Evolutionary conservation across 1,140 invertebrate species (phyloP), one percentile per base, ranked within the genome.

Genomic region (Mylabris phalerata): DNA sequence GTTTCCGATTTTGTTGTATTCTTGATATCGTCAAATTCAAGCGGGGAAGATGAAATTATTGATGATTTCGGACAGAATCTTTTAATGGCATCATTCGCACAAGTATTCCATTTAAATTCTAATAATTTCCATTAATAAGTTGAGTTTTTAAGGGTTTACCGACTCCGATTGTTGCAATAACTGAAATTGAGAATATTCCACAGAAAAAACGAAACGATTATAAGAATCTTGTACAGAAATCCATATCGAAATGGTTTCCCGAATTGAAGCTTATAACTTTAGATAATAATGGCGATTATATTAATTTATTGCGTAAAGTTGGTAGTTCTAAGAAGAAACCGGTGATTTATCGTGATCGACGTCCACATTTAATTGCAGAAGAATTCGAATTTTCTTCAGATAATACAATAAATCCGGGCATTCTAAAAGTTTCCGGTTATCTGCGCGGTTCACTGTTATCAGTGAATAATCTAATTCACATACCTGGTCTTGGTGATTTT

Each of bases 401-500:
- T 70, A 41, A 62, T 54, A 75, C 80, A 69, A 25, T 19, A 40
- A 26, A 25, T 41, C 19, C 6, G 57, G 92, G 92, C 19, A 91
- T 84, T 39, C 73, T 98, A 27, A 88, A 88, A 77, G 73, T 98
- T 1, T 87, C 86, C 58, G 95, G 95, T 2, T 96, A 88, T 75
- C 73, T 98, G 46, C 78, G 90, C 68, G 90, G 92, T 0, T 80
- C 84, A 64, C 76, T 87, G 5, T 76, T 96, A 41, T 88, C 87
- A 74, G 92, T 90, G 0, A 97, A 98, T 80, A 79, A 86, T 62
- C 77, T 98, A 46, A 78, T 98, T 46, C 91, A 98, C 69, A 84
- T 98, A 50, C 85, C 91, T 50, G 93, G 92, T 0, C 83, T 92
- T 70, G 95, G 93, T 42, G 90, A 96, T 71, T 98, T 89, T 74